Base-by-base conservation (phyloP, 2,797 vertebrate species). In the Gambusia yucatana region DNA sequence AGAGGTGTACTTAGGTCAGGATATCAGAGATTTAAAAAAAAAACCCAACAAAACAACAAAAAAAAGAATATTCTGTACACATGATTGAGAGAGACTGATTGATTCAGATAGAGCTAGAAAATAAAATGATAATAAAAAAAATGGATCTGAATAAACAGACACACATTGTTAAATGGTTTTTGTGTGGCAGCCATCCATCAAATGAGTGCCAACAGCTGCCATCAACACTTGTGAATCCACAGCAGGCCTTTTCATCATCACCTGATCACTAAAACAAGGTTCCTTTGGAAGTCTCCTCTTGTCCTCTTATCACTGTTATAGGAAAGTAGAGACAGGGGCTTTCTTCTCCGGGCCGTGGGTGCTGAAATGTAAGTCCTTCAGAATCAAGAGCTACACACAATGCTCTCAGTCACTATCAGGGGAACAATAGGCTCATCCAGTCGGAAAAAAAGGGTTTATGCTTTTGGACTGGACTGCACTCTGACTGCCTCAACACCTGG, bases 141-240 rank as follows among this genome's bases (percentile, higher is more conserved):
- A 63, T 3, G 1, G 28, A 33, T 33, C 28, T 74, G 11, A 43
- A 22, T 22, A 47, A 10, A n/a, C 28, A 78, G 1, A 61, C 33
- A 61, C 16, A 43, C 8, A 72, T 55, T 41, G 79, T 80, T 36
- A 20, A 4, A 39, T 36, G 61, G 28, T 25, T 78, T 83, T n/a
- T 83, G 25, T 77, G 69, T 65, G 73, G 87, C 84, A 77, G 67
- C 46, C 65, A 79, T 72, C 87, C 84, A 90, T 92, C 90, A 91
- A 78, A 86, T 77, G 78, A 88, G 87, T 47, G 90, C 88, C 83
- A 94, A 92, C 91, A 92, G 87, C 82, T 63, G 13, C 84, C 78
- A 74, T 96, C 93, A 63, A 91, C 95, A 90, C 92, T 85, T 86
- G 89, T 77, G 92, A 93, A 92, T 95, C 90, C 88, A 78, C 70